Base-by-base conservation (phyloP, 2,797 vertebrate genomes). In the Phyllotis vaccarum region DNA sequence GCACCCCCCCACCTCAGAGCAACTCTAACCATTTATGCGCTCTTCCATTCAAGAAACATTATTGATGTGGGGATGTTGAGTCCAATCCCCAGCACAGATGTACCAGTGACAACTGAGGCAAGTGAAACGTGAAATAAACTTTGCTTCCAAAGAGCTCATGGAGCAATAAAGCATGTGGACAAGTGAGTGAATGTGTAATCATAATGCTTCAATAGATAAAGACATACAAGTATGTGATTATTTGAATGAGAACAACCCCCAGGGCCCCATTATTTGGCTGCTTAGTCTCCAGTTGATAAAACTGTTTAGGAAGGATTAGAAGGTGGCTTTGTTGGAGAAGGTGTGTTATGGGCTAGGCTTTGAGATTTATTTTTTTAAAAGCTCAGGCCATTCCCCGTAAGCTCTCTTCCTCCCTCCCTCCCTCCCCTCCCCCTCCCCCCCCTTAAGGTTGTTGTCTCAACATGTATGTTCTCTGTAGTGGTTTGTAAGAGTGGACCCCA, bases 31-130 rank as follows among this genome's bases (percentile, higher is more conserved):
- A 92, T 31, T 40, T 74, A 66, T 60, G 80, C 29, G 68, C 34
- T 94, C 86, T 74, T 92, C 60, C 58, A 92, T 62, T 86, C 37
- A 90, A 78, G 37, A 86, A 92, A 82, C 34, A 74, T 40, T 66
- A 85, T 8, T 89, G 37, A 94, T 40, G 24, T 82, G 13, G 34
- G 24, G n/a, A 60, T 82, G 79, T 29, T 60, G 37, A n/a, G 27
- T 76, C 29, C 43, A 76, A 16, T 31, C 43, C 40, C 37, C 74
- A 46, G 27, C 6, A 46, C 24, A 29, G 6, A 43, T 31, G 29
- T 49, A 17, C 43, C 74, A 76, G 74, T 49, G 43, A 76, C 43
- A 31, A 49, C 2, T 76, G 43, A 76, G 43, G 43, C 74, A 92
- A 74, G 40, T 87, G 58, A 13, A 83, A n/a, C n/a, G n/a, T 10